These are phyloP conservation scores for Clarias magur DNA, from an alignment of 2,113 vertebrate genomes.

Conservation along the genomic window DNA sequence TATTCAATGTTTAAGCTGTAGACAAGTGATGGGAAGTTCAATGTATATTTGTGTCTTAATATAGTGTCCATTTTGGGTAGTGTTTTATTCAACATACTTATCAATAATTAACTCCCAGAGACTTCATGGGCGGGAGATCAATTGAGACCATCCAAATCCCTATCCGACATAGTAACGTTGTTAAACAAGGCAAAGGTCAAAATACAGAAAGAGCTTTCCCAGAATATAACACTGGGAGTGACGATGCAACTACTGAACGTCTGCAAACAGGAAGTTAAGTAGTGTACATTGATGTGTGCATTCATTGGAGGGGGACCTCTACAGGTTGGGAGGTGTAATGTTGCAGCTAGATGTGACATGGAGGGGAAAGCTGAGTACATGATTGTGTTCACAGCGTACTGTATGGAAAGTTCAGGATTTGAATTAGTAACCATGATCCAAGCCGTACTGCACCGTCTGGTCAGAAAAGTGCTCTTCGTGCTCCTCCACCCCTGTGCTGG, in stretches of 20 bases:
- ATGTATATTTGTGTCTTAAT: background rate
- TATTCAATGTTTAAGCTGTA: background rate
- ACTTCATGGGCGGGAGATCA: background rate
- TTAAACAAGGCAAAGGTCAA: background rate
- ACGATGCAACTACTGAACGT: background rate
- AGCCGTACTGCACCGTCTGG: background rate
- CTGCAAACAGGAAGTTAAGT: background rate
- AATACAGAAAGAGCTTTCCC: background rate
- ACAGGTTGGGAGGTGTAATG: background rate
- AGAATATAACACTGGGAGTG: background rate
- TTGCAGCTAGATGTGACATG: background rate
- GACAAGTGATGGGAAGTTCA: background rate
- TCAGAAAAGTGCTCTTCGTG: background rate
- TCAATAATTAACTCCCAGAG: background rate
- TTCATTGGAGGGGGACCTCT: background rate
- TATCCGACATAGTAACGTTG: background rate
- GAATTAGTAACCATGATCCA: background rate
- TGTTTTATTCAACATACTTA: background rate
- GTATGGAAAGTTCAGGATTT: background rate
- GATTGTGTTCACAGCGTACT: background rate
- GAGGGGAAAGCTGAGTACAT: background rate
- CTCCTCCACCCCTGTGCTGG: conserved; percentile 16
- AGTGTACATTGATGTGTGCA: background rate
- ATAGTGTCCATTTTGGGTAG: background rate
- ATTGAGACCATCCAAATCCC: background rate